Base-by-base conservation (phyloP, 2,113 vertebrate genomes). In the Prunella fulvescens region DNA sequence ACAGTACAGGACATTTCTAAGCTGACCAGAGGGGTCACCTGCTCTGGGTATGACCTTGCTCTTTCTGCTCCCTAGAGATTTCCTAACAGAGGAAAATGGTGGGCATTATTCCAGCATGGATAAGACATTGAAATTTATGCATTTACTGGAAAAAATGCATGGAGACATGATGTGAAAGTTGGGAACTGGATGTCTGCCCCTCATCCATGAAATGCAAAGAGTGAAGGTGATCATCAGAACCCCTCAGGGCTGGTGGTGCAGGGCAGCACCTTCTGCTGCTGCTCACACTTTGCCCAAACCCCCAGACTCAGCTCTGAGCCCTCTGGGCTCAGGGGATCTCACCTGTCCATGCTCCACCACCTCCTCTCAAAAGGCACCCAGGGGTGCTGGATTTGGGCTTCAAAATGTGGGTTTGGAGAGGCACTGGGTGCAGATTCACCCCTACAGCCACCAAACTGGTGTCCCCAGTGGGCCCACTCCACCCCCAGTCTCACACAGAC, bases 341-440 rank as follows among this genome's bases (percentile, higher is more conserved):
- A 11, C 48, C 39, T 69, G 83, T 22, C 47, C 1, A 0, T 19
- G 54, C 40, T n/a, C 12, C 48, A 2, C 19, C 37, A 28, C 0
- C n/a, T n/a, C n/a, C n/a, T n/a, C n/a, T 40, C 12, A 0, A 70
- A 50, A 40, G n/a, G 26, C 72, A 81, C 24, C 60, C 35, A 3
- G 28, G 48, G 33, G 26, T 24, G 14, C 40, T 67, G 72, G 10
- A 10, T 67, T 28, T 81, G 74, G 53, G 61, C 31, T 65, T 45
- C 33, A 47, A 74, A 70, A 14, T 24, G 39, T 60, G 56, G 24
- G 23, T 94, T 85, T 72, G 70, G 74, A 64, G 69, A 65, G 35
- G 66, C 78, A 79, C 33, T 22, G 31, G 66, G 47, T 71, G 28
- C 23, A 85, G 70, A 13, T 10, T 54, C 47, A 25, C 66, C 31